phyloP scores from a whole-genome alignment of 2,888 invertebrate species.

The Trissoscelio sp. region DNA sequence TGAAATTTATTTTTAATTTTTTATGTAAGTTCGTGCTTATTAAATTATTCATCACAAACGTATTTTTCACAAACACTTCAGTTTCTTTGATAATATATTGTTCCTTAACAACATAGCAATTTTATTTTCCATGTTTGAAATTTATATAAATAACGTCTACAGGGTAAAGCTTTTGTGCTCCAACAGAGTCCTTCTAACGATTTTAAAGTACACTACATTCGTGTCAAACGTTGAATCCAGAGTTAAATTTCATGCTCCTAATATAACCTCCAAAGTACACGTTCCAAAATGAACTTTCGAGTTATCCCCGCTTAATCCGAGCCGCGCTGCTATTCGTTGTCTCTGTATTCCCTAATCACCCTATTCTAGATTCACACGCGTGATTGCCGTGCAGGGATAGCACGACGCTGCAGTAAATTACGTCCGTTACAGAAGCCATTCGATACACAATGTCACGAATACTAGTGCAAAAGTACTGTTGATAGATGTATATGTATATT shows the following conservation, averaged over 20 bases:
- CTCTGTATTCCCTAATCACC: conserved; percentile 59
- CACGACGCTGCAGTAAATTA: conserved; percentile 63
- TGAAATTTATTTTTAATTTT: too few species aligned
- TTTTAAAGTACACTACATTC: conserved; percentile 7
- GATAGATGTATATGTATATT: conserved; percentile 31
- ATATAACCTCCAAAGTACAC: conserved; percentile 37
- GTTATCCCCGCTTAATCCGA: conserved; percentile 39
- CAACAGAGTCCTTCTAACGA: not conserved
- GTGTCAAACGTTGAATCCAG: conserved; percentile 3
- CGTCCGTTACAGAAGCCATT: conserved; percentile 64
- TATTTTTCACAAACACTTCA: too few species aligned
- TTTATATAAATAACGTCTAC: conserved; percentile 8
- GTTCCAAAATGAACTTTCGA: conserved; percentile 45
- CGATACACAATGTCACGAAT: conserved; percentile 57
- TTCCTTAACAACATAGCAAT: too few species aligned
- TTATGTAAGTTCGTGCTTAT: too few species aligned
- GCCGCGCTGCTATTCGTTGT: conserved; percentile 46
- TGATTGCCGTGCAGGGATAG: conserved; percentile 58
- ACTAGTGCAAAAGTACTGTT: conserved; percentile 23
- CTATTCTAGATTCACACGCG: conserved; percentile 58
- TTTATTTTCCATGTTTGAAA: not conserved
- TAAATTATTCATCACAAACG: too few species aligned
- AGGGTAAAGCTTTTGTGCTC: conserved; percentile 14
- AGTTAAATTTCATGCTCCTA: conserved; percentile 37
- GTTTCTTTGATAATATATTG: too few species aligned